A percentile compares a stretch with the other conserved stretches of the same genome.
Evolutionary conservation across 23 tunicate species (phyloP).

Genomic region (Corella eumyota): DNA sequence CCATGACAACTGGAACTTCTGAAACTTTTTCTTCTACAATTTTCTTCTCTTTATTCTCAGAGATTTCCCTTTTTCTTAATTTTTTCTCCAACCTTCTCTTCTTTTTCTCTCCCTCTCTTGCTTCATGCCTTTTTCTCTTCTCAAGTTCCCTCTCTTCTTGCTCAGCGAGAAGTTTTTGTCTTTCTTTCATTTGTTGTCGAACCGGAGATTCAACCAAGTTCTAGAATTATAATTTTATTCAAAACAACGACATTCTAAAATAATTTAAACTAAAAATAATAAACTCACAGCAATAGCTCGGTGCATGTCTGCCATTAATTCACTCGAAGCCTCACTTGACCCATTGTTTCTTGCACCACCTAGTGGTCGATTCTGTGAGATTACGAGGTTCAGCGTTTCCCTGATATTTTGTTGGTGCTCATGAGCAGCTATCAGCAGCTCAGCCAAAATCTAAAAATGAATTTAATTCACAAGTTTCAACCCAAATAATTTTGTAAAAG

Average conservation of each 20-base stretch:
- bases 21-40: too few relatives aligned
- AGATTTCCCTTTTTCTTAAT: slow-evolving; percentile 11
- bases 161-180: slow-evolving; percentile 23
- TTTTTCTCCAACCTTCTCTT: slow-evolving; percentile 2
- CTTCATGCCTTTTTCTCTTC: slow-evolving; percentile 19
- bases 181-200: slow-evolving; percentile 53
- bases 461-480: background rate
- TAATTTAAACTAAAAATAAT: background rate
- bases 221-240: slow-evolving; percentile 7
- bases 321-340: slow-evolving; percentile 51
- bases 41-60: slow-evolving; percentile 11
- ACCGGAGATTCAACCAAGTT: slow-evolving; percentile 79
- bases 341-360: slow-evolving; percentile 16
- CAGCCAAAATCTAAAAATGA: slow-evolving; percentile 60
- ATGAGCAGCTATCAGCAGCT: slow-evolving; percentile 63
- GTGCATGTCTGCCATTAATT: slow-evolving; percentile 87
- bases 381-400: slow-evolving; percentile 58
- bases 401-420: slow-evolving; percentile 84
- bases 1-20: too few relatives aligned
- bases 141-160: slow-evolving; percentile 36
- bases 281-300: slow-evolving; percentile 49
- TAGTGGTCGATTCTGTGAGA: slow-evolving; percentile 25
- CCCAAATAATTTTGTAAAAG: background rate
- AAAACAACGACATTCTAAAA: background rate
- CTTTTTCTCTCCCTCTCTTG: slow-evolving; percentile 21